These are phyloP conservation scores for Bujurquina vittata DNA, from an alignment of 2,113 vertebrate species.

Conservation along the genomic window DNA sequence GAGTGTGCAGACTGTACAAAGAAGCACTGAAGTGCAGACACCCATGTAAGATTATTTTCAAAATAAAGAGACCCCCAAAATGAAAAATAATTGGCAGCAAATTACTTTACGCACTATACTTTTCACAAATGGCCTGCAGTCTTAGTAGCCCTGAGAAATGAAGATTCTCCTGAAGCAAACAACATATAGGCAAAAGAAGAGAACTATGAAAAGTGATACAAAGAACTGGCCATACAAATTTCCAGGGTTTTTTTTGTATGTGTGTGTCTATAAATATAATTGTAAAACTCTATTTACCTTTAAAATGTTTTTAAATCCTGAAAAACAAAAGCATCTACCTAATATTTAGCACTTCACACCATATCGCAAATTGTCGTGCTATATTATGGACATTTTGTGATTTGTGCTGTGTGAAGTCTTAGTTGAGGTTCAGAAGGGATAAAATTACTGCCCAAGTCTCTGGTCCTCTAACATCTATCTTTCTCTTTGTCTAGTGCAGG, in stretches of 20 bases:
- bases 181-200: neutral
- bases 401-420: constrained; percentile 21
- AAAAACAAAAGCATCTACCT: neutral
- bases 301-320: no score
- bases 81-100: constrained; percentile 2
- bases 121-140: neutral
- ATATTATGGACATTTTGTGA: constrained; percentile 12
- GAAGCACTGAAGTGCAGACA: constrained; percentile 1
- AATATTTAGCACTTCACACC: neutral
- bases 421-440: constrained; percentile 12
- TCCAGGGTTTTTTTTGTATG: neutral
- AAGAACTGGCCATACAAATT: neutral
- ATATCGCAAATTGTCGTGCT: neutral
- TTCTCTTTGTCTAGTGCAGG: constrained; percentile 40
- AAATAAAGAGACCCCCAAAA: neutral
- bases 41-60: constrained; percentile 4
- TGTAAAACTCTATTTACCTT: neutral
- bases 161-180: neutral
- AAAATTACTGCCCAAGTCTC: constrained; percentile 23
- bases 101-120: neutral
- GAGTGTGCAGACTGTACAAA: neutral
- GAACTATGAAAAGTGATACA: neutral
- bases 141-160: neutral
- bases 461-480: constrained; percentile 26
- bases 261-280: no score